phyloP scores from a whole-genome alignment of 1,140 invertebrate species.

The Glossosoma conforme region DNA sequence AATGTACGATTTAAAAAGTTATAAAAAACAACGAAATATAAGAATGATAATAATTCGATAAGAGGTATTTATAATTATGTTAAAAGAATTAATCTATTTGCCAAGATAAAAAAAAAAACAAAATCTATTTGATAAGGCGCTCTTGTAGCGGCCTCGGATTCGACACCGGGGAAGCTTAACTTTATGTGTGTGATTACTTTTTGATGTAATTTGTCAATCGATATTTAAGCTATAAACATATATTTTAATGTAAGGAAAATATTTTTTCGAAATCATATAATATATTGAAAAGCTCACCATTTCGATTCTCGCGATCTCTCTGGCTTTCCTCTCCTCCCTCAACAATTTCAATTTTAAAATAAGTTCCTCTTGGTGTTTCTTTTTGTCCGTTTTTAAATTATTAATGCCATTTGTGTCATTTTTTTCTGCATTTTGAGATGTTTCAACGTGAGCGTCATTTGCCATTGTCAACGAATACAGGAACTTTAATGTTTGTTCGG shows the following conservation, averaged over 20 bases:
- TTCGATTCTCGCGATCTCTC: slow-evolving; percentile 11
- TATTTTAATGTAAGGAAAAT: background rate
- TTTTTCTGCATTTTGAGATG: too few relatives aligned
- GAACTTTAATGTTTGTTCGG: too few relatives aligned
- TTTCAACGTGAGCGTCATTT: too few relatives aligned
- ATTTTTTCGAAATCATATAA: background rate
- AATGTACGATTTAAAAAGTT: background rate
- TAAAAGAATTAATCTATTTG: background rate
- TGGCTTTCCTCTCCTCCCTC: slow-evolving; percentile 15
- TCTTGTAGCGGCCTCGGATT: background rate
- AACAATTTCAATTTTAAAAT: slow-evolving; percentile 11
- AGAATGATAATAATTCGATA: background rate
- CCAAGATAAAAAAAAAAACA: background rate
- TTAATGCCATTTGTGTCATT: too few relatives aligned
- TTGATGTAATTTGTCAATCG: too few relatives aligned
- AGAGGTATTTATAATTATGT: background rate
- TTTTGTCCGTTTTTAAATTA: slow-evolving; percentile 11
- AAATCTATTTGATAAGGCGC: background rate
- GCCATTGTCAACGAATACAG: too few relatives aligned
- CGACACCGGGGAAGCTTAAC: background rate
- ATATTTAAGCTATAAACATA: too few relatives aligned
- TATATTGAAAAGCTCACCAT: background rate
- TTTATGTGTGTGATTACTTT: background rate
- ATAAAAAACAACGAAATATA: background rate
- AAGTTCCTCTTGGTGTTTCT: slow-evolving; percentile 10